A percentile compares a stretch with the other conserved stretches of the same genome.
phyloP scores from a whole-genome alignment of 2,797 vertebrate species.

The Limnodromus scolopaceus region DNA sequence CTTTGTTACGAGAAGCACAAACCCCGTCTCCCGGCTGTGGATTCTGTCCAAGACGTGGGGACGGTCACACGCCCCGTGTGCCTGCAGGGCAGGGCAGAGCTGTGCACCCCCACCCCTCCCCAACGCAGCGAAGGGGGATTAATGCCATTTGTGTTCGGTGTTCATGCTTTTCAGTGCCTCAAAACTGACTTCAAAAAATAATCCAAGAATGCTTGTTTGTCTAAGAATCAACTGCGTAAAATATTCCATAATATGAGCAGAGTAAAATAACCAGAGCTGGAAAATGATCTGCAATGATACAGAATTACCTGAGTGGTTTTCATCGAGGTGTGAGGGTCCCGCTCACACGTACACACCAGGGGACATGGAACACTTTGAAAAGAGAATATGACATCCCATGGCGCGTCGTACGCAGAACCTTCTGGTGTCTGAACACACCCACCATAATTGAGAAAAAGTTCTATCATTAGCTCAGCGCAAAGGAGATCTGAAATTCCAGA shows the following conservation, averaged over 20 bases:
- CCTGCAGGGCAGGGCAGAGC: not conserved
- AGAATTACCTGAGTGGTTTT: not conserved
- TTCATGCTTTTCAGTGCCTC: not conserved
- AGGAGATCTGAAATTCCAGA: not conserved
- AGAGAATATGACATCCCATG: not conserved
- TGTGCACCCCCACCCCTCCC: not conserved
- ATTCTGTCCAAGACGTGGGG: not conserved
- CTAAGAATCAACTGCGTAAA: not conserved
- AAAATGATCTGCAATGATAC: not conserved
- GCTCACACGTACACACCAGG: too few species aligned
- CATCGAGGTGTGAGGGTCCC: too few species aligned
- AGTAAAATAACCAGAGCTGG: not conserved
- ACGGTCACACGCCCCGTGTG: not conserved
- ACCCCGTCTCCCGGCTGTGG: not conserved
- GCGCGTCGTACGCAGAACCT: not conserved
- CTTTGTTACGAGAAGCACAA: not conserved
- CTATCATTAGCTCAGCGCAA: not conserved
- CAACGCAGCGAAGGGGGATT: not conserved
- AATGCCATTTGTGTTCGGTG: not conserved
- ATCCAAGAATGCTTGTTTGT: not conserved
- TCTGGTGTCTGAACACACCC: not conserved
- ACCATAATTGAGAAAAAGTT: rapidly evolving
- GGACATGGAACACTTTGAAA: not conserved
- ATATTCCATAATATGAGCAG: not conserved
- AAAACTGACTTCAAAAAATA: not conserved